Base-by-base conservation (phyloP, 1,140 invertebrate species). In the Leptopilina boulardi region DNA sequence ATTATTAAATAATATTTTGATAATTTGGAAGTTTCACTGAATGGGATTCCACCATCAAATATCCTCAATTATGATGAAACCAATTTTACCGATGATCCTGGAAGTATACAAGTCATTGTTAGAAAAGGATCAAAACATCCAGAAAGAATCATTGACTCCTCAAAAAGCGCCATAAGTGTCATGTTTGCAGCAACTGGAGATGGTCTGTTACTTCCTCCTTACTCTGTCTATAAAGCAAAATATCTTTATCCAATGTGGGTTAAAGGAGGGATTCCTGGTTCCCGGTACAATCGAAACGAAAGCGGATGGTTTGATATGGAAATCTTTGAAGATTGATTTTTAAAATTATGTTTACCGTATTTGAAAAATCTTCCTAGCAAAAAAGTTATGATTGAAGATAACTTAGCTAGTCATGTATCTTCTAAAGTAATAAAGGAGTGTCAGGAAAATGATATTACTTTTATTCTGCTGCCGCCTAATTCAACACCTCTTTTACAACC, bases 251-350 rank as follows among this genome's bases (percentile, higher is more conserved):
- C 13, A 6, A 71, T n/a, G 2, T 71, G 38, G 70, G 26, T 13
- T 3, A n/a, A 18, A 44, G 19, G 38, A 8, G 70, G 70, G 8
- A 42, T 19, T 9, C 9, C 11, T 18, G 38, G 26, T 3, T 15
- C 70, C 8, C 8, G 15, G n/a, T 71, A 71, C 18, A 71, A 18
- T 8, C 38, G n/a, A 1, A 44, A 10, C 44, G 5, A 34, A 41
- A 18, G 13, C 15, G 70, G 70, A 42, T 71, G 70, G 70, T 71
- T 71, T 44, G 70, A 71, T 21, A 44, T 44, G 38, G 18, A 42
- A 18, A 18, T 44, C 13, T 71, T 71, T 38, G 38, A 71, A 71
- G 38, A 71, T 9, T 71, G 70, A 3, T 71, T 71, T 18, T 18
- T 11, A 42, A 18, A 13, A 19, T 19, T 71, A 19, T 44, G 34